Base-by-base conservation (phyloP, 2,797 vertebrate genomes). In the Neostethus bicornis region DNA sequence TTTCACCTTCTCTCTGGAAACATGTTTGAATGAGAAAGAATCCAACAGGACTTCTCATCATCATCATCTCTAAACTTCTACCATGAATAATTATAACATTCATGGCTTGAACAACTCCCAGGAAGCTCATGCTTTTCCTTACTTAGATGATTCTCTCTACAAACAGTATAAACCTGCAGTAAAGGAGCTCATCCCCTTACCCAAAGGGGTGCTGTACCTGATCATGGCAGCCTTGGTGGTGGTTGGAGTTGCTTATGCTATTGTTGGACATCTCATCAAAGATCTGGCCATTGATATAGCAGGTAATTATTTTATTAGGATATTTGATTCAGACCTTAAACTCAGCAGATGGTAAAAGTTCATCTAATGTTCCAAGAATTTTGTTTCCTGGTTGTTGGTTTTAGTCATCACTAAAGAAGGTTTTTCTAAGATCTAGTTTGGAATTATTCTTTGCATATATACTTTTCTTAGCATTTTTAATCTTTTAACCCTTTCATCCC, bases 221-320 rank as follows among this genome's bases (percentile, higher is more conserved):
- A 80, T 95, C 59, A 92, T 94, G 91, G 94, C 92, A 0, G 92
- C 79, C 0, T 38, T 92, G 73, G 92, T 94, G 1, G 89, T 95
- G 7, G 92, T 94, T 0, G 92, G 87, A 20, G 91, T 94, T 1
- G 92, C 92, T 14, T 95, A 94, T 56, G 92, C 92, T 5, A 94
- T 95, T 16, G 87, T 95, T 9, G 94, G 94, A 55, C 94, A 95
- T 78, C 89, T 95, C 28, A 93, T 95, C 76, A 94, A 93, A 76
- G 94, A 95, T 29, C 80, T 95, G 64, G 91, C 91, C 38, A 92
- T 92, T 9, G 93, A 95, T 76, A 76, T 94, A 29, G 77, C 89
- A 90, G 94, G 94, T 94, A 49, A 3, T 31, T 3, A 14, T 0
- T 12, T 26, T 29, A 32, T 2, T 8, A 37, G 29, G 10, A 12